Evolutionary conservation across 2,888 invertebrate species (phyloP), one percentile per base, ranked within the genome.

Genomic region (Argyresthia albistria): DNA sequence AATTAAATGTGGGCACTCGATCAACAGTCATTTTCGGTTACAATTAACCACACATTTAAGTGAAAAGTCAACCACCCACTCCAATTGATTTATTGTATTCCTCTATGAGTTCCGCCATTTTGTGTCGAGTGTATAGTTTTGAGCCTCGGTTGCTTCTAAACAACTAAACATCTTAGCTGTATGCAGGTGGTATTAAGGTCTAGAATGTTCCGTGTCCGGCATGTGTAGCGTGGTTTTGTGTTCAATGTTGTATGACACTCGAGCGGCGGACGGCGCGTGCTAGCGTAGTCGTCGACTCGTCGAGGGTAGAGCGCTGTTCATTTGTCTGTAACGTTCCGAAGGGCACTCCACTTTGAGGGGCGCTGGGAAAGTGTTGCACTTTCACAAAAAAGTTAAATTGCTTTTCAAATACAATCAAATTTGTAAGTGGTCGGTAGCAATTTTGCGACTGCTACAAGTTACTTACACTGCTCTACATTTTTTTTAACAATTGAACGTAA

Each of bases 41-140:
- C 87, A 87, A 87, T 86, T 87, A 86, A 87, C 86, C 83, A 83
- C 86, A 84, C 86, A 81, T 86, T 86, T 82, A 86, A 86, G 84
- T 86, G 83, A 87, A 87, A 87, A 87, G 87, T 87, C 87, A 87
- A 87, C 87, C 86, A 86, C 84, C 84, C 84, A 87, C 87, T 86
- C 80, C 84, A 84, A 86, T 86, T 87, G 87, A 87, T 87, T 86
- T 87, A 87, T 86, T 86, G 86, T 86, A 39, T n/a, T 50, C 74
- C 80, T 69, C 75, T 71, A 69, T 71, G 70, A 80, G 81, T 80
- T 76, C 81, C 80, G 82, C 82, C 80, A 84, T 86, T 86, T 84
- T 82, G 75, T 76, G 76, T 65, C 66, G 67, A 68, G 70, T 49
- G 53, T 50, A 35, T 50, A 46, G 42, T 35, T 52, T 42, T 25